A percentile compares a stretch with the other conserved stretches of the same genome.
Evolutionary conservation across 1,140 invertebrate species (phyloP).

Genomic region (Drosophila fuyamai): DNA sequence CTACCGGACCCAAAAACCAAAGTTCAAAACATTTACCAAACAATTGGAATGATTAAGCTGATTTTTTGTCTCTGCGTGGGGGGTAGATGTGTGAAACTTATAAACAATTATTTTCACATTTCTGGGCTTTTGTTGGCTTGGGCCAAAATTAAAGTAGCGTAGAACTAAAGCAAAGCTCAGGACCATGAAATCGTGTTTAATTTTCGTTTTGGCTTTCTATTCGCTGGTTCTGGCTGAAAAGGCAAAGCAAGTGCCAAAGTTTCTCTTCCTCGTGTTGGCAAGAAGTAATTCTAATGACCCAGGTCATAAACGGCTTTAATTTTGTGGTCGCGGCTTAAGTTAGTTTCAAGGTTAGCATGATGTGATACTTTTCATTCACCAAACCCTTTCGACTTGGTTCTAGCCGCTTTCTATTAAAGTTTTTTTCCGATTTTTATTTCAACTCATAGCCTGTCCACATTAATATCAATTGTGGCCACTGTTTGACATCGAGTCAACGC

Average conservation of each 20-base stretch:
- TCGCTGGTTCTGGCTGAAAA: slow-evolving; percentile 39
- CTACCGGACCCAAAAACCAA: slow-evolving; percentile 31
- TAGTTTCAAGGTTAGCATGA: slow-evolving; percentile 60
- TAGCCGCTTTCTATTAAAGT: slow-evolving; percentile 17
- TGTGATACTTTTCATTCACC: slow-evolving; percentile 49
- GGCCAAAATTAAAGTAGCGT: slow-evolving; percentile 74
- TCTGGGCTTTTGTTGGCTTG: slow-evolving; percentile 26
- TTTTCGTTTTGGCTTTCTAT: slow-evolving; percentile 72
- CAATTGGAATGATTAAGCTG: slow-evolving; percentile 35
- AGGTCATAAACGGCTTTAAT: slow-evolving; percentile 43
- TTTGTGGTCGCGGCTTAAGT: slow-evolving; percentile 10
- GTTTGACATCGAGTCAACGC: slow-evolving; percentile 67
- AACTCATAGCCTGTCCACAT: slow-evolving; percentile 51
- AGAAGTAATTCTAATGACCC: slow-evolving; percentile 65
- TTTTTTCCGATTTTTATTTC: slow-evolving; percentile 15
- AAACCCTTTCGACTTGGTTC: slow-evolving; percentile 5
- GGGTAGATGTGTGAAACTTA: slow-evolving; percentile 39
- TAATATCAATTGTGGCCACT: slow-evolving; percentile 57
- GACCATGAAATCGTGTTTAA: slow-evolving; percentile 75
- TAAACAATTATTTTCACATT: slow-evolving; percentile 71
- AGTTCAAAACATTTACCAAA: neutral
- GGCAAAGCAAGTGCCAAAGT: slow-evolving; percentile 51
- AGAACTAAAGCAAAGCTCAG: slow-evolving; percentile 76
- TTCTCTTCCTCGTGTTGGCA: slow-evolving; percentile 70
- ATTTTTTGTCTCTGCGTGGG: slow-evolving; percentile 24